phyloP scores from a whole-genome alignment of 2,888 invertebrate species.

The Apotomis turbidana region DNA sequence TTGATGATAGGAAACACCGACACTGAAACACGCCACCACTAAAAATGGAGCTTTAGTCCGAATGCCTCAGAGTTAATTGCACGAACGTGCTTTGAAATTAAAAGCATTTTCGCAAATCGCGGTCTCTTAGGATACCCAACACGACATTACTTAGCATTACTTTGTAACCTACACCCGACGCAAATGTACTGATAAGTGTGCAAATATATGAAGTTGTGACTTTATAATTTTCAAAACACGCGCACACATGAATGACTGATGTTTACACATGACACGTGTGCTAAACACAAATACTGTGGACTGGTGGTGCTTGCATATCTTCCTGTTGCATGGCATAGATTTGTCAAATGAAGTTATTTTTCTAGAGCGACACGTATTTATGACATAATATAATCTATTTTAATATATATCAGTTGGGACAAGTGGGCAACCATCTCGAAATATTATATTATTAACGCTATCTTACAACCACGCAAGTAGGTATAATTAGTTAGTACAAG shows the following conservation, averaged over 20 bases:
- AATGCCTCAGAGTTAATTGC: slow-evolving; percentile 36
- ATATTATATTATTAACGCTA: too few relatives aligned
- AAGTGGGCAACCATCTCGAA: too few relatives aligned
- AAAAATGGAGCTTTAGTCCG: slow-evolving; percentile 36
- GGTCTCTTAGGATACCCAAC: slow-evolving; percentile 5
- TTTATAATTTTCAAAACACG: slow-evolving; percentile 1
- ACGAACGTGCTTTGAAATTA: slow-evolving; percentile 33
- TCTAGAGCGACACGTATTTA: background rate
- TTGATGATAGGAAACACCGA: slow-evolving; percentile 26
- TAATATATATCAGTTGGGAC: too few relatives aligned
- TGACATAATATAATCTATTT: too few relatives aligned
- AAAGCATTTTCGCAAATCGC: slow-evolving; percentile 12
- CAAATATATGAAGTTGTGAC: background rate
- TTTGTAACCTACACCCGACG: slow-evolving; percentile 13
- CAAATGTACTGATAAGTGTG: slow-evolving; percentile 7
- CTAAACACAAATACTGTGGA: slow-evolving; percentile 4
- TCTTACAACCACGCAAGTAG: too few relatives aligned
- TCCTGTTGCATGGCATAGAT: slow-evolving; percentile 18
- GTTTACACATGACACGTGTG: background rate
- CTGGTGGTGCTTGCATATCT: background rate
- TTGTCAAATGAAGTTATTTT: background rate
- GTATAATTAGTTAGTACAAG: too few relatives aligned
- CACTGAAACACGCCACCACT: slow-evolving; percentile 30
- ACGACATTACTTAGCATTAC: slow-evolving; percentile 22
- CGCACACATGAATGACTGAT: background rate